Conservation (phyloP, 2,797 vertebrate species). For the Oryzias sinensis region DNA sequence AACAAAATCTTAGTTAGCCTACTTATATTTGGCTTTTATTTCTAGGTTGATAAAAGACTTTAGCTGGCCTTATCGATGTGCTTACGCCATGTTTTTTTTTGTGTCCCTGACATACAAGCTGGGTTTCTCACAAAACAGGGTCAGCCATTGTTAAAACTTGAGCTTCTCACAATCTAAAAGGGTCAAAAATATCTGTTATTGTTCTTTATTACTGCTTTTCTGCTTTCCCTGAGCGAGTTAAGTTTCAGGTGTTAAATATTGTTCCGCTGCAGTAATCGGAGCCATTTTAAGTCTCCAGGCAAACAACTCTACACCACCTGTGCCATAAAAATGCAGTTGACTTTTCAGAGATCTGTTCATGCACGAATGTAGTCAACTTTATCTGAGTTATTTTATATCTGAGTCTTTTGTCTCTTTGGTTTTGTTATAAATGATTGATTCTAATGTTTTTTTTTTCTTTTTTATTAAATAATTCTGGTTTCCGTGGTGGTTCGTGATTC, state of each 20-base stretch:
- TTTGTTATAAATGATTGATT: background rate
- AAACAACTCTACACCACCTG: slow-evolving; percentile 38
- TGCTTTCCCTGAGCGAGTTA: slow-evolving; percentile 2
- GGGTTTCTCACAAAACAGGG: slow-evolving; percentile 33
- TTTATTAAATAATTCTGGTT: slow-evolving; percentile 13
- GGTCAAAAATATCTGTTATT: slow-evolving; percentile 27
- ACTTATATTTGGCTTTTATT: slow-evolving; percentile 31
- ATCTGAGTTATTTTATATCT: background rate
- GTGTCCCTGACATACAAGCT: slow-evolving; percentile 7
- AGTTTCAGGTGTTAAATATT: slow-evolving; percentile 46
- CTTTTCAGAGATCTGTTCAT: slow-evolving; percentile 27
- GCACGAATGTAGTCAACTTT: slow-evolving; percentile 15
- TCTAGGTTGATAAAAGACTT: slow-evolving; percentile 23
- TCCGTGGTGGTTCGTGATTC: slow-evolving; percentile 21
- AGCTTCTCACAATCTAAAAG: slow-evolving; percentile 9
- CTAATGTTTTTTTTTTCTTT: background rate
- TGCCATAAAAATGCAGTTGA: slow-evolving; percentile 30
- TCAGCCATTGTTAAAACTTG: slow-evolving; percentile 18
- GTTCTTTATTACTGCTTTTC: background rate
- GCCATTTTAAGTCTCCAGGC: slow-evolving; percentile 48
- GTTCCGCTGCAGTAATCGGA: slow-evolving; percentile 55
- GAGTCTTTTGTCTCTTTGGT: background rate
- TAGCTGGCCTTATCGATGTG: slow-evolving; percentile 4
- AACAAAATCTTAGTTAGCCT: slow-evolving; percentile 46
- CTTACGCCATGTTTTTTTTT: slow-evolving; percentile 11